These are phyloP conservation scores for Gasterosteus nipponicus DNA, from an alignment of 2,113 vertebrate species.

Conservation along the genomic window DNA sequence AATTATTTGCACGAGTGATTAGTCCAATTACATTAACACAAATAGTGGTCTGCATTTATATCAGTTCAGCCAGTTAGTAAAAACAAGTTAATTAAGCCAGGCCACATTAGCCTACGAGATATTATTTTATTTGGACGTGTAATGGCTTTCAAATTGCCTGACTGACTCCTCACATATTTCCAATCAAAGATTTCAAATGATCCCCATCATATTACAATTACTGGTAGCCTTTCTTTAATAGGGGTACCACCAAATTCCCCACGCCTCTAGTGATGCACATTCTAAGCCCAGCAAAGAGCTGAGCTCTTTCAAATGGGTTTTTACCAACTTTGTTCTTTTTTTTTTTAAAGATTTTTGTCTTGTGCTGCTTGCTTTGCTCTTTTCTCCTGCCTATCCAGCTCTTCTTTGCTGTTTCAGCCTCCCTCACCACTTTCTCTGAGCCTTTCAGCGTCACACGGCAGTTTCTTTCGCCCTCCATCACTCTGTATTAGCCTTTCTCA, in stretches of 20 bases:
- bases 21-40: constrained; percentile 59
- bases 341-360: constrained; percentile 42
- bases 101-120: constrained; percentile 43
- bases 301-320: constrained; percentile 49
- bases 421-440: constrained; percentile 24
- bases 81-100: constrained; percentile 68
- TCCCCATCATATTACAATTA: constrained; percentile 40
- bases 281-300: constrained; percentile 8
- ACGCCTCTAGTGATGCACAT: constrained; percentile 23
- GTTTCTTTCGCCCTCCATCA: constrained; percentile 37
- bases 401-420: constrained; percentile 28
- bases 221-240: constrained; percentile 25
- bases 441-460: constrained; percentile 43
- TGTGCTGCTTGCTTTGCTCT: constrained; percentile 19
- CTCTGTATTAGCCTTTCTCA: constrained; percentile 56
- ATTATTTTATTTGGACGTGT: constrained; percentile 58
- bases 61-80: constrained; percentile 48
- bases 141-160: constrained; percentile 61
- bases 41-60: constrained; percentile 59
- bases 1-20: constrained; percentile 49
- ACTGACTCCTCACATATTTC: constrained; percentile 49
- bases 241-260: constrained; percentile 19
- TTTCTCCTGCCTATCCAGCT: background rate
- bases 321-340: constrained; percentile 38
- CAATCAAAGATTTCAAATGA: constrained; percentile 51